These are phyloP conservation scores for Sycophaga agraensis DNA, from an alignment of 1,140 invertebrate genomes.

Conservation along the genomic window DNA sequence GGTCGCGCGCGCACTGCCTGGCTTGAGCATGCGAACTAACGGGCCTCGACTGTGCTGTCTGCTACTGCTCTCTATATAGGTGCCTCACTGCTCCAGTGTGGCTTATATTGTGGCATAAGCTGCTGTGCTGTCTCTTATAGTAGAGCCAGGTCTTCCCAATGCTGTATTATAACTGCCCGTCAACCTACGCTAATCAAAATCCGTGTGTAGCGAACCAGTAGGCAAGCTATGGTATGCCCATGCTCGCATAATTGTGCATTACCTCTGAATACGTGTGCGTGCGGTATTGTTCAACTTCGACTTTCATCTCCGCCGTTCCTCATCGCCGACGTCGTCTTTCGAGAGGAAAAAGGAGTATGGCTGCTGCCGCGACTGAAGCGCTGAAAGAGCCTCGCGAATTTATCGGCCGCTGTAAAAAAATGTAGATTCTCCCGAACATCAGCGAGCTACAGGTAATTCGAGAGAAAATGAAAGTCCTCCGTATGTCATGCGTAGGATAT, in stretches of 20 bases:
- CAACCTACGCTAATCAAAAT: too few species aligned
- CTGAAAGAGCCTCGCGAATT: neutral
- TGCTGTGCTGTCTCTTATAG: too few species aligned
- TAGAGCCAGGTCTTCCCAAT: too few species aligned
- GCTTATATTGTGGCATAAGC: too few species aligned
- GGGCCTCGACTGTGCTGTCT: neutral
- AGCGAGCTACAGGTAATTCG: slow-evolving; percentile 6
- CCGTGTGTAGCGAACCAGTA: neutral
- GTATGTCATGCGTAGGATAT: too few species aligned
- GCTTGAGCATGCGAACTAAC: neutral
- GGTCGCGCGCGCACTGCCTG: too few species aligned
- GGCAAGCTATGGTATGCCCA: too few species aligned
- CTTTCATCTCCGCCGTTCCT: neutral
- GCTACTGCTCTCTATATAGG: neutral
- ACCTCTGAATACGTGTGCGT: neutral
- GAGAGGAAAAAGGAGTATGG: slow-evolving; percentile 7
- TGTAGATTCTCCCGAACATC: slow-evolving; percentile 3
- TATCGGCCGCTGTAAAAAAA: neutral
- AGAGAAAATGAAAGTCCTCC: neutral
- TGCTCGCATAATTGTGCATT: neutral
- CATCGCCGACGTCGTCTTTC: neutral
- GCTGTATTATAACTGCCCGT: too few species aligned
- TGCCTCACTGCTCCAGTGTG: too few species aligned
- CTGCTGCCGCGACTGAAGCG: neutral
- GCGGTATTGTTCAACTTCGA: neutral